Conservation (phyloP, 2,888 invertebrate species). For the Hydroisotoma schaefferi region DNA sequence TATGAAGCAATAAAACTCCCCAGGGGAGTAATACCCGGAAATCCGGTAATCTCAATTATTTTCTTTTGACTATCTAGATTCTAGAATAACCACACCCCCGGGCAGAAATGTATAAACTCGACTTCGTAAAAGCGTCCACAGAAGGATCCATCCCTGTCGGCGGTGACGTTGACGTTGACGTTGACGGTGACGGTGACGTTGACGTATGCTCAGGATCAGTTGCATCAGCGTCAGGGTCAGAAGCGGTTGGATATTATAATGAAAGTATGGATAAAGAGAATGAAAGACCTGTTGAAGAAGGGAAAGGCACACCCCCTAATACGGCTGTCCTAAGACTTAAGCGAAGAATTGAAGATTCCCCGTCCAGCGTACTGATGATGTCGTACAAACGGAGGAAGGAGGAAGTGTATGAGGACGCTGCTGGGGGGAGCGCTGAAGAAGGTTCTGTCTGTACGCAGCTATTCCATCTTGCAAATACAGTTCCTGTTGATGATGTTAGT, state of each 20-base stretch:
- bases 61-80: too few species aligned
- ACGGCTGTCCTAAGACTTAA: slow-evolving; percentile 35
- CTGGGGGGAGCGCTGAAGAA: not conserved
- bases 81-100: too few species aligned
- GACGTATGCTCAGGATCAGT: not conserved
- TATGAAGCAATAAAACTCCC: too few species aligned
- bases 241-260: too few species aligned
- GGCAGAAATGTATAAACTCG: too few species aligned
- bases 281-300: too few species aligned
- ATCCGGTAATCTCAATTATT: too few species aligned
- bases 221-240: not conserved
- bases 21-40: too few species aligned
- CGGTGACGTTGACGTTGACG: not conserved
- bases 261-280: too few species aligned
- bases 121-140: too few species aligned
- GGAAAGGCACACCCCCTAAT: slow-evolving; percentile 2
- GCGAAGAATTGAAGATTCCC: slow-evolving; percentile 38
- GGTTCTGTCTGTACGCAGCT: slow-evolving; percentile 15
- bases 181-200: not conserved
- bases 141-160: not conserved
- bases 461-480: slow-evolving; percentile 30
- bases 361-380: slow-evolving; percentile 26
- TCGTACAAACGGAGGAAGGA: slow-evolving; percentile 27
- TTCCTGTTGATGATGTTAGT: not conserved
- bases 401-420: not conserved